Evolutionary conservation across 2,888 invertebrate genomes (phyloP).

Genomic region (Athrips mouffetella): DNA sequence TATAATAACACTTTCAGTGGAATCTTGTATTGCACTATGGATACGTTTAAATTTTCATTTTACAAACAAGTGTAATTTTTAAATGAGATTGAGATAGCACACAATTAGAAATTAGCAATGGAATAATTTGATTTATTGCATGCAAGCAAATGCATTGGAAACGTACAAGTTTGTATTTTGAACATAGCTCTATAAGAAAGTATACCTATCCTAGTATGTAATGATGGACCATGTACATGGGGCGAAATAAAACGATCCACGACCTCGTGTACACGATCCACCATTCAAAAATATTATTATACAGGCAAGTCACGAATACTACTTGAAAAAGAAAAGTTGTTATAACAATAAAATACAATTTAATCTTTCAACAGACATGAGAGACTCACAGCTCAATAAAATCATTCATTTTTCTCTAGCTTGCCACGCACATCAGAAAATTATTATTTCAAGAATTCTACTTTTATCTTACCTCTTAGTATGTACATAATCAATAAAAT

Average conservation of each 20-base stretch:
- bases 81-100: no score
- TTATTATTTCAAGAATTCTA: constrained; percentile 54
- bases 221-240: no score
- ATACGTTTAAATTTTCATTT: constrained; percentile 9
- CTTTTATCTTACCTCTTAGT: constrained; percentile 48
- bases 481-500: constrained; percentile 55
- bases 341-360: constrained; percentile 43
- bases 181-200: no score
- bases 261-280: no score
- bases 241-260: no score
- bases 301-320: no score
- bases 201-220: no score
- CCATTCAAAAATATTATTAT: no score
- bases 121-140: not conserved
- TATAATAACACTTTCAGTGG: constrained; percentile 61
- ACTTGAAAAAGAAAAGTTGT: constrained; percentile 29
- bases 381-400: constrained; percentile 26
- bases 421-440: constrained; percentile 39
- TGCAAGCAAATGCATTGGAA: no score
- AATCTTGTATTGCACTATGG: constrained; percentile 64
- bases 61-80: constrained; percentile 4
- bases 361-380: constrained; percentile 34
- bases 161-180: no score
- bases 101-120: not conserved
- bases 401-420: constrained; percentile 33